A percentile compares a stretch with the other conserved stretches of the same genome.
Conservation (phyloP, 2,113 vertebrate species). For the Macroglossus sobrinus region DNA sequence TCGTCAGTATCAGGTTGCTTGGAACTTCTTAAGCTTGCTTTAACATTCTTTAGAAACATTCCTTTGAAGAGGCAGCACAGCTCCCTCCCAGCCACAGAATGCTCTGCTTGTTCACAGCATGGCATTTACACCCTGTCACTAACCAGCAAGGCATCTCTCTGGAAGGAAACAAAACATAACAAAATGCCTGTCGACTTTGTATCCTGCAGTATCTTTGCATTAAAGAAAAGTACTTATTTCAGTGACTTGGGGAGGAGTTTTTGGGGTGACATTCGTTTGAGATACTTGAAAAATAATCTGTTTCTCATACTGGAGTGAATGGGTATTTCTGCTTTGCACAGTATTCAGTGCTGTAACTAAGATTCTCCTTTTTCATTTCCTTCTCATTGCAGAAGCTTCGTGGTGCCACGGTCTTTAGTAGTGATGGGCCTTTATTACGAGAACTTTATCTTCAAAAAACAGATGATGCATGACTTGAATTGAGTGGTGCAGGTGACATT, state of each 20-base stretch:
- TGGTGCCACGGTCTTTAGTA: neutral
- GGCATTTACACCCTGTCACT: neutral
- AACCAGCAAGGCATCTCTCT: neutral
- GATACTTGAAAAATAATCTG: neutral
- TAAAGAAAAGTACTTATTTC: neutral
- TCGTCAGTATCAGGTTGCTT: neutral
- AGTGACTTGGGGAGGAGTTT: neutral
- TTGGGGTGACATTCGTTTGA: neutral
- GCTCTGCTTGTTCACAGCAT: neutral
- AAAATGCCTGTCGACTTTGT: neutral
- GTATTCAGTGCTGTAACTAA: neutral
- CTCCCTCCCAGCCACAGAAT: neutral
- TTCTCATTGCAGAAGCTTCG: neutral
- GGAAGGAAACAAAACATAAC: neutral
- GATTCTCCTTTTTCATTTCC: neutral
- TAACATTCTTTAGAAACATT: constrained; percentile 45
- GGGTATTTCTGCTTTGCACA: neutral
- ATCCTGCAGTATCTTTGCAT: neutral
- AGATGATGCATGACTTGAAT: neutral
- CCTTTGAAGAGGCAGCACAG: neutral
- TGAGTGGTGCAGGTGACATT: neutral
- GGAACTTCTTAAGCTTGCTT: constrained; percentile 48
- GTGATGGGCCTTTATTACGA: neutral
- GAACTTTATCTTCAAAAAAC: neutral
- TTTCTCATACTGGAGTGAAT: neutral